A percentile compares a stretch with the other conserved stretches of the same genome.
Evolutionary conservation across 1,140 invertebrate genomes (phyloP).

Genomic region (Tetramorium simillimum): DNA sequence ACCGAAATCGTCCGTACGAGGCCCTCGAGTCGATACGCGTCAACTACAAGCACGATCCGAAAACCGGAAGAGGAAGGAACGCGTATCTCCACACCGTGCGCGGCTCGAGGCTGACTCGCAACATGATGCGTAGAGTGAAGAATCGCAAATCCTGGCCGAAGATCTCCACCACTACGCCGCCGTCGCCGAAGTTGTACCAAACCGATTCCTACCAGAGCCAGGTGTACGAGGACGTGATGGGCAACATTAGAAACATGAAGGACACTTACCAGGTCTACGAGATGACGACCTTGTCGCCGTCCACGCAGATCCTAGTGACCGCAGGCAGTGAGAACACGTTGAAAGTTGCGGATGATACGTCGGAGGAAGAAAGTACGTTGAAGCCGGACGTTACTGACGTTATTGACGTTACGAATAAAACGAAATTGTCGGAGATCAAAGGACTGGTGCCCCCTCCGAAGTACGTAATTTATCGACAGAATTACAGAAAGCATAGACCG

Average conservation of each 20-base stretch:
- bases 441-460: constrained; percentile 65
- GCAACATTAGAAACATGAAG: constrained; percentile 76
- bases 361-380: background rate
- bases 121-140: background rate
- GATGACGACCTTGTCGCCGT: constrained; percentile 24
- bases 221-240: constrained; percentile 84
- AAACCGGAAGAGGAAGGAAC: background rate
- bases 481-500: constrained; percentile 11
- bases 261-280: constrained; percentile 59
- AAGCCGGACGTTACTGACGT: background rate
- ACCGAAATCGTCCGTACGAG: background rate
- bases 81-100: constrained; percentile 13
- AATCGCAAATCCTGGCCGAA: constrained; percentile 22
- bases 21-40: background rate
- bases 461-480: background rate
- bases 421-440: constrained; percentile 37
- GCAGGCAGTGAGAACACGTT: background rate
- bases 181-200: background rate
- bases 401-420: background rate
- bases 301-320: background rate
- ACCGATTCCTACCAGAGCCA: constrained; percentile 74
- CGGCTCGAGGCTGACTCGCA: background rate
- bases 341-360: background rate
- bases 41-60: constrained; percentile 35
- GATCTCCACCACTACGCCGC: constrained; percentile 23